phyloP scores from a whole-genome alignment of 2,113 vertebrate genomes.

The Thunnus thynnus region DNA sequence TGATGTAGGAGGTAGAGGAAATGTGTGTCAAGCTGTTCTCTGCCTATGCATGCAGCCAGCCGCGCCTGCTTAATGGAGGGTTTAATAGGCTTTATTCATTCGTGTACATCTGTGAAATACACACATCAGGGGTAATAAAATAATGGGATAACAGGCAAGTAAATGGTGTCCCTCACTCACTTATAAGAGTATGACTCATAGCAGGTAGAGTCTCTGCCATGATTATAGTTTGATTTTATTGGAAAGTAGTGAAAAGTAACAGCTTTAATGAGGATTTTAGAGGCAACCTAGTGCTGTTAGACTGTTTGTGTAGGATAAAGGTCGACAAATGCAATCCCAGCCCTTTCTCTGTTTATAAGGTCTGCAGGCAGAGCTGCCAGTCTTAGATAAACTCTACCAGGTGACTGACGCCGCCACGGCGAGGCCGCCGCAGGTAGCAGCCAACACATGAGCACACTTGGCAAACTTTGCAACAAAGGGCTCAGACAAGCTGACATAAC shows the following conservation, averaged over 20 bases:
- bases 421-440: conserved; percentile 45
- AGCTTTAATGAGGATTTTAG: conserved; percentile 33
- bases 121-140: conserved; percentile 33
- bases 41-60: conserved; percentile 50
- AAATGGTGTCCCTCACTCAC: conserved; percentile 2
- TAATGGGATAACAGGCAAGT: conserved; percentile 5
- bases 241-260: neutral
- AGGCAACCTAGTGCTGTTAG: neutral
- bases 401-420: conserved; percentile 28
- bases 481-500: conserved; percentile 28
- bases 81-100: conserved; percentile 65
- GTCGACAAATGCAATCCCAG: neutral
- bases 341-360: conserved; percentile 15
- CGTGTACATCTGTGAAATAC: conserved; percentile 59
- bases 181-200: neutral
- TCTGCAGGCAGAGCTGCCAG: conserved; percentile 27
- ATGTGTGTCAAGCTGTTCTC: conserved; percentile 65
- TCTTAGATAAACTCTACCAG: conserved; percentile 46
- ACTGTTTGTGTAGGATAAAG: conserved; percentile 17
- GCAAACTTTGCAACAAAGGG: conserved; percentile 35
- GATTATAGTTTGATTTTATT: conserved; percentile 17
- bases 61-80: conserved; percentile 63
- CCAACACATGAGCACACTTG: conserved; percentile 34
- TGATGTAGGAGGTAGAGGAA: conserved; percentile 48
- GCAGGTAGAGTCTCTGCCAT: neutral